Conservation (phyloP, 2,888 invertebrate species). For the Rhaphigaster nebulosa region DNA sequence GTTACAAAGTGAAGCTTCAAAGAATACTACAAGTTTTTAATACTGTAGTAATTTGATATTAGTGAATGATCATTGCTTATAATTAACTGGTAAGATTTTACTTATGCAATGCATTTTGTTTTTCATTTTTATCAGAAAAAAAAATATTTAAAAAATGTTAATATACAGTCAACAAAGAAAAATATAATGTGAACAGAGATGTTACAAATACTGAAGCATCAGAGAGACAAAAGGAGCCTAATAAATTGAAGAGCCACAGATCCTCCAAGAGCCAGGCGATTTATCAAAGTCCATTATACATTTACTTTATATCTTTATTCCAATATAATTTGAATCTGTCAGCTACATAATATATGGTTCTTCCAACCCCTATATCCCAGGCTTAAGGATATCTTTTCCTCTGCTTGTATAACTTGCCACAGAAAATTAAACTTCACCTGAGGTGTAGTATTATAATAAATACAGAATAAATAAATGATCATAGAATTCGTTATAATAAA, state of each 20-base stretch:
- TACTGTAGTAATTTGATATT: no score
- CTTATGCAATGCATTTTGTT: no score
- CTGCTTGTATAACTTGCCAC: background rate
- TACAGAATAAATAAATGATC: background rate
- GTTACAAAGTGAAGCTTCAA: no score
- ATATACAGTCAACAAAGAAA: background rate
- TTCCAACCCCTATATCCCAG: background rate
- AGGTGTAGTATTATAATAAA: background rate
- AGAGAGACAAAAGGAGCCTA: background rate
- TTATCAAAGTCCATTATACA: conserved; percentile 30
- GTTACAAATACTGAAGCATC: background rate
- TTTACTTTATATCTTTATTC: conserved; percentile 28
- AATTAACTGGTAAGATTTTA: no score
- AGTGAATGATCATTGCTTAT: no score
- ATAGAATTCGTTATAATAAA: no score
- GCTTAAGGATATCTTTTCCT: background rate
- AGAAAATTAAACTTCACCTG: background rate
- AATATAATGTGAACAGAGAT: background rate
- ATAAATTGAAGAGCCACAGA: background rate
- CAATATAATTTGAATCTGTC: conserved; percentile 2
- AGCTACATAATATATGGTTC: background rate
- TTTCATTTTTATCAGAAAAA: no score
- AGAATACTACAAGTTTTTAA: no score
- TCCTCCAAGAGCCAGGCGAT: background rate
- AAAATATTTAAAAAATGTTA: no score